A percentile compares a stretch with the other conserved stretches of the same genome.
Conservation (phyloP, 2,797 vertebrate species). For the Heliangelus exortis region DNA sequence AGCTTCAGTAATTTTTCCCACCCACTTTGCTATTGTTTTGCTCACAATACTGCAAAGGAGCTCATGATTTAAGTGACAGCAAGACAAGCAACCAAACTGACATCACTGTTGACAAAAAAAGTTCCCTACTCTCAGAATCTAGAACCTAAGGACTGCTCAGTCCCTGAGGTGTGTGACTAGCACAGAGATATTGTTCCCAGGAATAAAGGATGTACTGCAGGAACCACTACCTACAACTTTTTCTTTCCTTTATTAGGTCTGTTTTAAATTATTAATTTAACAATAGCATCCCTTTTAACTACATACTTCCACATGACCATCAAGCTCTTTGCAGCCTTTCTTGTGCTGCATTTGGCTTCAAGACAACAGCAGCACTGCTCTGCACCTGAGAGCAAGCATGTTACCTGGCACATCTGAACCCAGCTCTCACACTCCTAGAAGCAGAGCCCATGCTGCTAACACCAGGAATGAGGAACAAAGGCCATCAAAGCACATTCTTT, state of each 20-base stretch:
- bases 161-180: neutral
- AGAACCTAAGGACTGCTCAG: neutral
- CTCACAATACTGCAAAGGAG: neutral
- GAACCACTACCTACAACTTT: no score
- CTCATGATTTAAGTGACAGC: neutral
- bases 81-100: neutral
- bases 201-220: neutral
- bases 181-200: neutral
- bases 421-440: neutral
- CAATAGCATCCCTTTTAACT: neutral
- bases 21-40: neutral
- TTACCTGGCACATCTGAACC: neutral
- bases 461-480: slow-evolving; percentile 2
- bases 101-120: neutral
- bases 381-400: neutral
- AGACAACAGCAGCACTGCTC: neutral
- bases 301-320: accelerated
- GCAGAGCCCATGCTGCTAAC: neutral
- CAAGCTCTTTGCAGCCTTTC: neutral
- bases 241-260: neutral
- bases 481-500: neutral
- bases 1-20: neutral
- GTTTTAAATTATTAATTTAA: neutral
- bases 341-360: neutral
- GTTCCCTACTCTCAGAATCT: neutral